Percentiles rank a stretch among this genome's conserved stretches.
Evolutionary conservation across 2,113 vertebrate species (phyloP).

Genomic region (Carollia perspicillata): DNA sequence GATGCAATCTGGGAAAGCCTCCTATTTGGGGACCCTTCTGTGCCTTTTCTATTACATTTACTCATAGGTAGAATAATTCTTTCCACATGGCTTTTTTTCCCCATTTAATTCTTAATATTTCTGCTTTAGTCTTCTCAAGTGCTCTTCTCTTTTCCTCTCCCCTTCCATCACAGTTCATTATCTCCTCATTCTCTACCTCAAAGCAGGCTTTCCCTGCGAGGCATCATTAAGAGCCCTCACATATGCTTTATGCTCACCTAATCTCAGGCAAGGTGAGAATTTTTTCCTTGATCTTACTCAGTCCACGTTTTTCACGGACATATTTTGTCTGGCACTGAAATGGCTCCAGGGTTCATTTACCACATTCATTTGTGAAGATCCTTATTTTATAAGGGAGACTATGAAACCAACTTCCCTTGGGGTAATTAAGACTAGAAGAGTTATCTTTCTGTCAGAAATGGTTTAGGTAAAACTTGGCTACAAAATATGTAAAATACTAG

Average conservation of each 20-base stretch:
- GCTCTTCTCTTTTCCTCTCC: neutral
- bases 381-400: neutral
- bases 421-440: constrained; percentile 6
- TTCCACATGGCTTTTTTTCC: neutral
- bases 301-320: neutral
- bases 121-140: neutral
- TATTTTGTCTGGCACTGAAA: constrained; percentile 17
- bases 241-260: neutral
- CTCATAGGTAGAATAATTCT: neutral
- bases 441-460: constrained; percentile 15
- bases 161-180: neutral
- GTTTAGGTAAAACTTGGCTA: neutral
- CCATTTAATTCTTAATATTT: neutral
- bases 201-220: neutral
- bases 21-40: neutral
- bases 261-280: neutral
- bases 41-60: neutral
- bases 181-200: neutral
- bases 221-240: neutral
- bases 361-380: neutral
- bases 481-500: neutral
- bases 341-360: constrained; percentile 13
- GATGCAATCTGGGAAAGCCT: neutral
- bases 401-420: neutral
- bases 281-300: neutral